Conservation (phyloP, 2,888 invertebrate species). For the Drosophila pegasa region DNA sequence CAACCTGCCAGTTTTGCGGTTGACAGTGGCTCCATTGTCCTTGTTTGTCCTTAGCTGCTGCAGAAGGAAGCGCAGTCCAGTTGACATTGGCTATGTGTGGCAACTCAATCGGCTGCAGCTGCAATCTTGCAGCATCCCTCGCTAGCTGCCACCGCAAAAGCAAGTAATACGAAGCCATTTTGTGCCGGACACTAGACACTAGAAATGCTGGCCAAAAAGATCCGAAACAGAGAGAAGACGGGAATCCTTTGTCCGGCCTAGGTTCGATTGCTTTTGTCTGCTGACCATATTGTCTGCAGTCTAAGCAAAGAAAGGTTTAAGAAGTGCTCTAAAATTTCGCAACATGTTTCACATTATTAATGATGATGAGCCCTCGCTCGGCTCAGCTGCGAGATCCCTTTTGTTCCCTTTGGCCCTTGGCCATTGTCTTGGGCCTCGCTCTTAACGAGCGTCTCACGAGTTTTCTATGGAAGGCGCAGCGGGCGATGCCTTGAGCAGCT, state of each 20-base stretch:
- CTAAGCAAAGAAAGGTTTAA: slow-evolving; percentile 60
- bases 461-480: slow-evolving; percentile 57
- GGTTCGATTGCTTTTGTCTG: slow-evolving; percentile 73
- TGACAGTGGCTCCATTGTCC: slow-evolving; percentile 57
- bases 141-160: slow-evolving; percentile 35
- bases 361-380: slow-evolving; percentile 53
- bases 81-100: slow-evolving; percentile 63
- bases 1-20: slow-evolving; percentile 60
- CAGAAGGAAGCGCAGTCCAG: slow-evolving; percentile 29
- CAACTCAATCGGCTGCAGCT: slow-evolving; percentile 65
- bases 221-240: slow-evolving; percentile 3
- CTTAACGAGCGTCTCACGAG: slow-evolving; percentile 64
- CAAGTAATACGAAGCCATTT: slow-evolving; percentile 65
- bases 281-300: slow-evolving; percentile 62
- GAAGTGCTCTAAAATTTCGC: slow-evolving; percentile 73
- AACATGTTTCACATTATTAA: slow-evolving; percentile 80
- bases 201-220: slow-evolving; percentile 32
- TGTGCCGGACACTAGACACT: slow-evolving; percentile 40
- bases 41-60: slow-evolving; percentile 12
- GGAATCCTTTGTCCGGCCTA: slow-evolving; percentile 50
- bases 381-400: slow-evolving; percentile 33
- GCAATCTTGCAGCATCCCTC: slow-evolving; percentile 47
- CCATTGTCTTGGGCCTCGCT: slow-evolving; percentile 46
- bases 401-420: slow-evolving; percentile 30
- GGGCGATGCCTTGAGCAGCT: slow-evolving; percentile 38